phyloP scores from a whole-genome alignment of 2,888 invertebrate species.

The Proisotoma minuta region DNA sequence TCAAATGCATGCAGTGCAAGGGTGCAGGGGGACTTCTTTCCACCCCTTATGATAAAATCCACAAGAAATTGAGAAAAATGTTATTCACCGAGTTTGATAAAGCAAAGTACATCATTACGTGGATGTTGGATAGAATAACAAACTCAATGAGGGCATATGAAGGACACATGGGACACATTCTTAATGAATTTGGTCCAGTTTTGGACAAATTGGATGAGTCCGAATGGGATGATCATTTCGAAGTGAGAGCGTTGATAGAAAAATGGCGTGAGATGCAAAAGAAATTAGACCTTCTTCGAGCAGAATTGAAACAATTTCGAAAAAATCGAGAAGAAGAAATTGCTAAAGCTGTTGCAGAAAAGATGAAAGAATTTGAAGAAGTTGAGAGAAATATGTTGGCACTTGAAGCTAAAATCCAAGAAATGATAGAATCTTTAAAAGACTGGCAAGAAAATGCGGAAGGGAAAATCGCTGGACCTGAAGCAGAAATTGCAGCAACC shows the following conservation, averaged over 20 bases:
- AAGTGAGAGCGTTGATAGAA: slow-evolving; percentile 33
- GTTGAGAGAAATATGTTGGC: slow-evolving; percentile 26
- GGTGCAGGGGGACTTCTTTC: slow-evolving; percentile 32
- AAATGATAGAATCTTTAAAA: slow-evolving; percentile 29
- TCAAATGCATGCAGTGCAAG: slow-evolving; percentile 35
- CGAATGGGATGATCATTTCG: slow-evolving; percentile 45
- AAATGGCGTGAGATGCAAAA: slow-evolving; percentile 35
- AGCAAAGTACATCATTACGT: slow-evolving; percentile 40
- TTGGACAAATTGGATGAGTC: slow-evolving; percentile 27
- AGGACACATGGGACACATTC: slow-evolving; percentile 29
- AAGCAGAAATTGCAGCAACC: slow-evolving; percentile 34
- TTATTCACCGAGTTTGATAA: slow-evolving; percentile 40
- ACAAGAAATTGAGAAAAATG: slow-evolving; percentile 41
- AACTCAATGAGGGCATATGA: slow-evolving; percentile 27
- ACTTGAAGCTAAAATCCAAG: slow-evolving; percentile 31
- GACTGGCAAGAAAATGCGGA: slow-evolving; percentile 41
- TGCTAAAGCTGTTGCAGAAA: slow-evolving; percentile 32
- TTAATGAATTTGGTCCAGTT: slow-evolving; percentile 34
- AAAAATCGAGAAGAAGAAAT: slow-evolving; percentile 41
- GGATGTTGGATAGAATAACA: slow-evolving; percentile 27
- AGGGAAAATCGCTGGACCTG: slow-evolving; percentile 29
- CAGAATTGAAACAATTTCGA: slow-evolving; percentile 35
- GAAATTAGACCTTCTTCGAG: slow-evolving; percentile 28
- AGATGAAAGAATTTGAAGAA: slow-evolving; percentile 38
- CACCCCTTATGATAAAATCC: slow-evolving; percentile 31